phyloP scores from a whole-genome alignment of 2,113 vertebrate genomes.

The Corythaeola cristata region DNA sequence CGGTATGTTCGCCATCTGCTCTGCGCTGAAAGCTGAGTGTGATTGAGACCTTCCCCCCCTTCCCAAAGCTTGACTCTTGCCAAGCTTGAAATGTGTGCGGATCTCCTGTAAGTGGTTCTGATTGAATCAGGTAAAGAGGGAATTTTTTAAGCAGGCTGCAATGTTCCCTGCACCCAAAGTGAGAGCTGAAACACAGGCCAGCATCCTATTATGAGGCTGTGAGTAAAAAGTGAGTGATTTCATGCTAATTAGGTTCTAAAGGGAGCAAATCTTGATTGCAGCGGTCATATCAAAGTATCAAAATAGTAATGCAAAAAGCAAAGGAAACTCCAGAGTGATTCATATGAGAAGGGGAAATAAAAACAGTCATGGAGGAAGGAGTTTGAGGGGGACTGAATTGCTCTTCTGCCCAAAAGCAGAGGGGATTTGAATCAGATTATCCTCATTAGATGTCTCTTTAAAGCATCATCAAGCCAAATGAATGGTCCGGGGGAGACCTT shows the following conservation, averaged over 20 bases:
- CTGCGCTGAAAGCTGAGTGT: not conserved
- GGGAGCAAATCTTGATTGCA: slow-evolving; percentile 30
- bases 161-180: not conserved
- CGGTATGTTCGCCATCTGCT: slow-evolving; percentile 1
- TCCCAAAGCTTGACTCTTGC: slow-evolving; percentile 33
- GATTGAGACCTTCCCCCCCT: slow-evolving; percentile 45
- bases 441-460: slow-evolving; percentile 60
- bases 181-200: not conserved
- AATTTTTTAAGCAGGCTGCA: slow-evolving; percentile 41
- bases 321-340: slow-evolving; percentile 65
- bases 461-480: slow-evolving; percentile 54
- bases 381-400: slow-evolving; percentile 30
- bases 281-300: slow-evolving; percentile 41
- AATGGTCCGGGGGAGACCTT: slow-evolving; percentile 40
- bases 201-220: not conserved
- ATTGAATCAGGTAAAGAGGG: slow-evolving; percentile 60
- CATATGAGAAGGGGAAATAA: slow-evolving; percentile 52
- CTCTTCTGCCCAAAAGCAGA: slow-evolving; percentile 53
- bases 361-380: slow-evolving; percentile 23
- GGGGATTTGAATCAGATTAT: slow-evolving; percentile 57
- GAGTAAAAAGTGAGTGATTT: slow-evolving; percentile 53
- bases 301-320: slow-evolving; percentile 44
- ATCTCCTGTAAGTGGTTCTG: slow-evolving; percentile 51
- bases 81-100: not conserved
- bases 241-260: slow-evolving; percentile 43